These are phyloP conservation scores for Adela reaumurella DNA, from an alignment of 2,888 invertebrate species.

Conservation along the genomic window DNA sequence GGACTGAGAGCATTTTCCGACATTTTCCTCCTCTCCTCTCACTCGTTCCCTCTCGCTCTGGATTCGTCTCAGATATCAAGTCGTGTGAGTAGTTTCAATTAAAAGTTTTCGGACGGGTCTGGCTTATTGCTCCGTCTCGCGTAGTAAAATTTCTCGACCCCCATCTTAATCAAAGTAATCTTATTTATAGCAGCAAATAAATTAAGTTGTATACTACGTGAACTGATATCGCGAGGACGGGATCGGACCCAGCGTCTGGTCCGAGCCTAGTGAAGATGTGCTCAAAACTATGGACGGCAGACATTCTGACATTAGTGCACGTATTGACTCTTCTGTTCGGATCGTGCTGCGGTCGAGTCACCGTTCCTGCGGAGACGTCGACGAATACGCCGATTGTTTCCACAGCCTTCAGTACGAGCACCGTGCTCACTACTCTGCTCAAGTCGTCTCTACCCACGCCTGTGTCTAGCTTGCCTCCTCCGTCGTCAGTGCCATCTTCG, in stretches of 20 bases:
- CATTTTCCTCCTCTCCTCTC: neutral
- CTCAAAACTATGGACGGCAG: constrained; percentile 5
- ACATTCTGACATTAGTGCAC: constrained; percentile 20
- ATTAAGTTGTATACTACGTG: too few relatives aligned
- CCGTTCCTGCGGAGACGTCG: neutral
- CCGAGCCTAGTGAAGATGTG: constrained; percentile 1
- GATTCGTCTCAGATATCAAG: too few relatives aligned
- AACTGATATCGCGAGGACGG: too few relatives aligned
- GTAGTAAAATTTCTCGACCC: too few relatives aligned
- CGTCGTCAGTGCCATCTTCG: neutral
- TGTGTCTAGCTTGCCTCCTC: neutral
- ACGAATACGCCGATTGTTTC: too few relatives aligned
- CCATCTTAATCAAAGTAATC: too few relatives aligned
- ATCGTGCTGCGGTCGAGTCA: constrained; percentile 15
- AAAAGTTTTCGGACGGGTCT: too few relatives aligned
- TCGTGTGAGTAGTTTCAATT: too few relatives aligned
- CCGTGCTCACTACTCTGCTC: neutral
- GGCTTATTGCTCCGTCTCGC: too few relatives aligned
- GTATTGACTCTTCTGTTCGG: constrained; percentile 31
- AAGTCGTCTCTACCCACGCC: neutral
- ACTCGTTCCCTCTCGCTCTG: neutral
- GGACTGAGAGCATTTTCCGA: neutral
- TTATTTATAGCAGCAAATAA: too few relatives aligned
- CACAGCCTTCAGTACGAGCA: neutral
- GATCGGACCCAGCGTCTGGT: neutral